These are phyloP conservation scores for Labrus mixtus DNA, from an alignment of 2,113 vertebrate genomes.

Conservation along the genomic window DNA sequence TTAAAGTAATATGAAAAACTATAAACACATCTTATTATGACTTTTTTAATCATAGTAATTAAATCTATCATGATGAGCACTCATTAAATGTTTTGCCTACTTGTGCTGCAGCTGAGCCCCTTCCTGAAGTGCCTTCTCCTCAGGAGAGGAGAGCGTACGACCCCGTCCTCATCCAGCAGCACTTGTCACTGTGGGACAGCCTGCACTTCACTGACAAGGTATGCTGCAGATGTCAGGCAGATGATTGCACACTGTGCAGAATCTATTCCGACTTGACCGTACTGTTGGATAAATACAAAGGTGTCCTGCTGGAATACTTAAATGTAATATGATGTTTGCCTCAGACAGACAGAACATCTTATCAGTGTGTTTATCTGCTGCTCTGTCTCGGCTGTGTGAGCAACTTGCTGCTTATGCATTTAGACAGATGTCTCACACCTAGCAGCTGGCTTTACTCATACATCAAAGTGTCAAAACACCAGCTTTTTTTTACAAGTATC, in stretches of 20 bases:
- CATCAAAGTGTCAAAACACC: conserved; percentile 13
- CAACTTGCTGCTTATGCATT: neutral
- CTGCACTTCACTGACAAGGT: conserved; percentile 83
- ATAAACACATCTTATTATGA: neutral
- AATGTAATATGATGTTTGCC: neutral
- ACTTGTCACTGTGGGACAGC: conserved; percentile 91
- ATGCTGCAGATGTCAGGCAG: conserved; percentile 4
- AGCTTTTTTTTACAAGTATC: conserved; percentile 1
- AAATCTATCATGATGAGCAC: neutral
- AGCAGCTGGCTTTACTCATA: neutral
- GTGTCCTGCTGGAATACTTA: neutral
- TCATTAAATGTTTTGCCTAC: neutral
- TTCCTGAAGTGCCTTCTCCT: conserved; percentile 70
- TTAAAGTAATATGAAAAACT: neutral
- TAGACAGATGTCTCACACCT: conserved; percentile 26
- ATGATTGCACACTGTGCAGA: conserved; percentile 5
- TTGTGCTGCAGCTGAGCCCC: conserved; percentile 62
- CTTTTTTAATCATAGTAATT: neutral
- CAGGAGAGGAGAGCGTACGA: conserved; percentile 65
- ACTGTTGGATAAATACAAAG: neutral
- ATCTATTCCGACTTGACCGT: neutral
- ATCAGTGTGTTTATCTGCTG: neutral
- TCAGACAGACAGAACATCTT: conserved; percentile 12
- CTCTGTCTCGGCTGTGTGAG: neutral
- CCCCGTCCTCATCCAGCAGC: conserved; percentile 75